Evolutionary conservation across 2,113 vertebrate species (phyloP).

Genomic region (Carlito syrichta): DNA sequence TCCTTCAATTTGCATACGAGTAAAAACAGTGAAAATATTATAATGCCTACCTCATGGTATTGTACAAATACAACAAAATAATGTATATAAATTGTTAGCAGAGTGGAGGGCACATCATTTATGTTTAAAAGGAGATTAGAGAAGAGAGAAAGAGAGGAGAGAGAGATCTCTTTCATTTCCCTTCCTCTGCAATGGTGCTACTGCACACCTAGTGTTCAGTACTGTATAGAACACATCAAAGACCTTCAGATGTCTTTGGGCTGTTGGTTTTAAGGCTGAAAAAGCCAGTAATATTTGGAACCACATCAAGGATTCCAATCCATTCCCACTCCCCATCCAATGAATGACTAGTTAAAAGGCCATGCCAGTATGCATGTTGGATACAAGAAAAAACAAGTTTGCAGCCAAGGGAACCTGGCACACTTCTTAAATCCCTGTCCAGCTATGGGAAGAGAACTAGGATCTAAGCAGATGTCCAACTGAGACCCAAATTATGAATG

Average conservation of each 20-base stretch:
- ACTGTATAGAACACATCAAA: constrained; percentile 52
- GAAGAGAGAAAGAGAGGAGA: no score
- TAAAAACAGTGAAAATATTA: not conserved
- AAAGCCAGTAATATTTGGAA: constrained; percentile 63
- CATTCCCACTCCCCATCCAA: constrained; percentile 57
- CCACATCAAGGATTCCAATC: constrained; percentile 68
- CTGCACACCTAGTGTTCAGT: not conserved
- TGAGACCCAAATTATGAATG: not conserved
- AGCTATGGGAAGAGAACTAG: constrained; percentile 35
- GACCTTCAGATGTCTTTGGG: constrained; percentile 54
- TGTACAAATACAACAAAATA: constrained; percentile 7
- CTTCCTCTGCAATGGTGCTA: not conserved
- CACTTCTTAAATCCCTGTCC: constrained; percentile 43
- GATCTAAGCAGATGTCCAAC: constrained; percentile 26
- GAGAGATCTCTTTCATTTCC: not conserved
- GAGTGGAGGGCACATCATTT: not conserved
- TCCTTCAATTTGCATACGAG: not conserved
- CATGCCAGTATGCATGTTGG: constrained; percentile 52
- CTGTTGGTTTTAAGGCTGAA: constrained; percentile 64
- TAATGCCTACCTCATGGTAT: not conserved
- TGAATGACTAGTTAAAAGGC: constrained; percentile 69
- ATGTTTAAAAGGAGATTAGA: not conserved
- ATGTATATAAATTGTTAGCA: not conserved
- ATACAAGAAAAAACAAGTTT: constrained; percentile 74
- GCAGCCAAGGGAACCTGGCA: constrained; percentile 25